Evolutionary conservation across 2,113 vertebrate genomes (phyloP), one percentile per base, ranked within the genome.

Genomic region (Empidonax alnorum): DNA sequence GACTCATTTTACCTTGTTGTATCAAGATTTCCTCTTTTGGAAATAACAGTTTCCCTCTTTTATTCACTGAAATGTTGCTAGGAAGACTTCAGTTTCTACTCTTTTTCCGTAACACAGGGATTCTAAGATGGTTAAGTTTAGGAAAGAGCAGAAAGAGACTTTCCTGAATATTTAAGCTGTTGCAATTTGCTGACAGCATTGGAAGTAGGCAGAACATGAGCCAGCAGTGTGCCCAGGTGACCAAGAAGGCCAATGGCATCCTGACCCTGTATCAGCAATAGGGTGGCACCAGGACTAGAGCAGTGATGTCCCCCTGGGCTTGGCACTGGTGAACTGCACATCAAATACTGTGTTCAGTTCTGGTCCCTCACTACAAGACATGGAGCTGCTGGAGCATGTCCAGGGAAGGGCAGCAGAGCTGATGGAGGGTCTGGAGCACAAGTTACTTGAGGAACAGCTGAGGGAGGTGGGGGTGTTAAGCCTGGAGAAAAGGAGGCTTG

Each of bases 321-420:
- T 13, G 3, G 39, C 8, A 1, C 52, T n/a, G 24, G 5, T n/a
- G 7, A 22, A 30, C 7, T 20, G 8, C 24, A 31, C 9, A 9
- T 58, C 3, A 0, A 35, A 4, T 15, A 0, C 17, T 46, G 15
- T 20, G 37, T 10, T 44, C 10, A 6, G 33, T 25, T 61, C 0
- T 61, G n/a, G 6, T 13, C 2, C 1, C 13, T 53, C 53, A 12
- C 46, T 6, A 3, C 62, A 61, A 18, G 4, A 39, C 69, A 68
- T 1, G 14, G 28, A 46, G 16, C 12, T 1, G 20, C 39, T 68
- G 53, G 7, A 82, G 13, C 0, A 0, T 2, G 12, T 82, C 46
- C 20, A 68, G 23, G n/a, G 47, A 23, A 76, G 14, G 10, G 17
- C 1, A 35, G 1, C 0, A 0, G 28, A 61, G 62, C 9, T 53